These are phyloP conservation scores for Centruroides vittatus DNA, from an alignment of 1,140 invertebrate genomes.

Conservation along the genomic window DNA sequence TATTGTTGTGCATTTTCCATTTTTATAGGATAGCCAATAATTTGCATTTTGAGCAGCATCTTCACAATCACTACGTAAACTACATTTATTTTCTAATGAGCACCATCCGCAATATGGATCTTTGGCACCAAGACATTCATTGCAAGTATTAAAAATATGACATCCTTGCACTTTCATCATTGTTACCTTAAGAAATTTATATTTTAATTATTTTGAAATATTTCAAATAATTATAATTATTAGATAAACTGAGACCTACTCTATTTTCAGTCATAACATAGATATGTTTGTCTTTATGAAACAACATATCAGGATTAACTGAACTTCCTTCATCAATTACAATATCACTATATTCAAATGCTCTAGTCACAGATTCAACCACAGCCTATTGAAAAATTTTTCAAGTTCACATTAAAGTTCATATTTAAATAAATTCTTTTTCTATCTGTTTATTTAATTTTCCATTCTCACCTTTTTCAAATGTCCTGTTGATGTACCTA, in stretches of 20 bases:
- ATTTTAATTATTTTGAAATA: too few relatives aligned
- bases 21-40: slow-evolving; percentile 93
- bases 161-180: slow-evolving; percentile 94
- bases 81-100: slow-evolving; percentile 93
- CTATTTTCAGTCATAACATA: slow-evolving; percentile 86
- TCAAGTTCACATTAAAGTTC: not conserved
- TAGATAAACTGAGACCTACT: slow-evolving; percentile 30
- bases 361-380: slow-evolving; percentile 64
- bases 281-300: slow-evolving; percentile 57
- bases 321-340: slow-evolving; percentile 59
- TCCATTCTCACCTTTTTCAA: slow-evolving; percentile 65
- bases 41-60: slow-evolving; percentile 80
- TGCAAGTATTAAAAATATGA: slow-evolving; percentile 76
- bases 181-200: slow-evolving; percentile 44
- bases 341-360: slow-evolving; percentile 78
- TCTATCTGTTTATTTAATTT: not conserved
- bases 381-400: slow-evolving; percentile 49
- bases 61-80: slow-evolving; percentile 69
- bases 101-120: slow-evolving; percentile 99
- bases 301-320: slow-evolving; percentile 73
- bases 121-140: slow-evolving; percentile 77
- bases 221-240: too few relatives aligned
- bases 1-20: slow-evolving; percentile 87
- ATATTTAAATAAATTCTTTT: not conserved
- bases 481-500: slow-evolving; percentile 77